These are phyloP conservation scores for Pristionchus pacificus DNA, from an alignment of 1,140 invertebrate species.

Conservation along the genomic window DNA sequence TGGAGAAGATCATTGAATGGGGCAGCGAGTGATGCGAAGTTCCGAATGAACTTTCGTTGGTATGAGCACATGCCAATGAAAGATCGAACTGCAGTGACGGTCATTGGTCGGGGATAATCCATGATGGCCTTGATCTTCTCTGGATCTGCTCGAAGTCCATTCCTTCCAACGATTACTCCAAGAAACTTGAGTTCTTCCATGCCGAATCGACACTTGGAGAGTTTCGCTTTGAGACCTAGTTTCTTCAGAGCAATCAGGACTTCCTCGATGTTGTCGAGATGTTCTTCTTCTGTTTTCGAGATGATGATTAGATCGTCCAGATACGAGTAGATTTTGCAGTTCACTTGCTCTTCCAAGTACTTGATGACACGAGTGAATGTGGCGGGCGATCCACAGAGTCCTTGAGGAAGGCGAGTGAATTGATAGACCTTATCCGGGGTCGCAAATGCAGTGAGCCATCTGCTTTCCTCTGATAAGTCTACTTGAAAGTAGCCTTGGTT, in stretches of 20 bases:
- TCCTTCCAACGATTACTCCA: slow-evolving; percentile 54
- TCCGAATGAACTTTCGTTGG: too few species aligned
- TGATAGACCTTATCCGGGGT: slow-evolving; percentile 6
- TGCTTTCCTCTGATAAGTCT: not conserved
- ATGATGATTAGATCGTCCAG: slow-evolving; percentile 28
- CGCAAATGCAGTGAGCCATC: slow-evolving; percentile 14
- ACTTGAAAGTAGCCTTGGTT: slow-evolving; percentile 23
- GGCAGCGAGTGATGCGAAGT: slow-evolving; percentile 52
- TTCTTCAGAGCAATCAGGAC: not conserved
- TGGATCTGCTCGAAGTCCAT: slow-evolving; percentile 56
- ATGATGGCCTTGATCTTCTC: slow-evolving; percentile 55
- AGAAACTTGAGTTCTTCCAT: slow-evolving; percentile 51
- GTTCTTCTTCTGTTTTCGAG: slow-evolving; percentile 24
- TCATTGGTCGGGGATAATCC: slow-evolving; percentile 48
- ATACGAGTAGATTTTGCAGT: slow-evolving; percentile 18
- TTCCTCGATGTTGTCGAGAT: slow-evolving; percentile 16
- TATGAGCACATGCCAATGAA: slow-evolving; percentile 62
- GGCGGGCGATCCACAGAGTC: slow-evolving; percentile 13
- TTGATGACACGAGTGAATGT: slow-evolving; percentile 11
- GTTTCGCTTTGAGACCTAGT: slow-evolving; percentile 14
- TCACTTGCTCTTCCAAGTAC: slow-evolving; percentile 8
- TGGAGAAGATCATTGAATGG: slow-evolving; percentile 58
- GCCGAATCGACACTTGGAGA: slow-evolving; percentile 5
- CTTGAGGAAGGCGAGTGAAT: slow-evolving; percentile 11
- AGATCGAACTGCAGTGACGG: slow-evolving; percentile 54